Evolutionary conservation across 2,888 invertebrate species (phyloP).

Genomic region (Timandra comae): DNA sequence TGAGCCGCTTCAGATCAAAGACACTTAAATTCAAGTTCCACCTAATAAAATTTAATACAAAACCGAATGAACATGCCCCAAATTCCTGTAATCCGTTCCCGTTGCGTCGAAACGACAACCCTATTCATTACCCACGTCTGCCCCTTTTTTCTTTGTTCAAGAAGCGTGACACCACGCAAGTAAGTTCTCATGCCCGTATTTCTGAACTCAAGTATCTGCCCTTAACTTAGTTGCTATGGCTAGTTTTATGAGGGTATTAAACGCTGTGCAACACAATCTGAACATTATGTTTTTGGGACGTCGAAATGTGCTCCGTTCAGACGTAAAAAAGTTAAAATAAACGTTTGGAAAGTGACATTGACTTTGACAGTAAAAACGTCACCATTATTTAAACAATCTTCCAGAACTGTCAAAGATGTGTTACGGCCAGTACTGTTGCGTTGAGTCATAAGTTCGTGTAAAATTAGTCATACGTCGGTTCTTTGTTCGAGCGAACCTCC

Average conservation of each 20-base stretch:
- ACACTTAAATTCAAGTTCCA: no score
- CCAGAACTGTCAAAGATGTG: background rate
- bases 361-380: background rate
- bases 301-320: no score
- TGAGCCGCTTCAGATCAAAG: no score
- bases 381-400: background rate
- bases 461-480: constrained; percentile 43
- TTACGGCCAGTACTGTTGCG: constrained; percentile 2
- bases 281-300: no score
- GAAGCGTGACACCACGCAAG: constrained; percentile 66
- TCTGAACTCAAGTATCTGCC: background rate
- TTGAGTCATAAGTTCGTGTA: constrained; percentile 41
- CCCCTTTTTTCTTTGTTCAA: constrained; percentile 67
- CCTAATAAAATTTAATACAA: no score
- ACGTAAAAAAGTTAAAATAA: no score
- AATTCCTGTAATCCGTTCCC: background rate
- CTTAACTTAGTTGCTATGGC: no score
- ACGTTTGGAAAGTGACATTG: background rate
- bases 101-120: constrained; percentile 27
- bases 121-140: constrained; percentile 49
- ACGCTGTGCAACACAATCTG: no score
- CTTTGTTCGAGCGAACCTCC: constrained; percentile 41
- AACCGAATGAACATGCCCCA: no score
- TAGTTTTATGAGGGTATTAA: no score
- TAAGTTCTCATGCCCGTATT: constrained; percentile 48